These are phyloP conservation scores for Pyrrhura leucotis DNA, from an alignment of 2,797 vertebrate species.

Conservation along the genomic window DNA sequence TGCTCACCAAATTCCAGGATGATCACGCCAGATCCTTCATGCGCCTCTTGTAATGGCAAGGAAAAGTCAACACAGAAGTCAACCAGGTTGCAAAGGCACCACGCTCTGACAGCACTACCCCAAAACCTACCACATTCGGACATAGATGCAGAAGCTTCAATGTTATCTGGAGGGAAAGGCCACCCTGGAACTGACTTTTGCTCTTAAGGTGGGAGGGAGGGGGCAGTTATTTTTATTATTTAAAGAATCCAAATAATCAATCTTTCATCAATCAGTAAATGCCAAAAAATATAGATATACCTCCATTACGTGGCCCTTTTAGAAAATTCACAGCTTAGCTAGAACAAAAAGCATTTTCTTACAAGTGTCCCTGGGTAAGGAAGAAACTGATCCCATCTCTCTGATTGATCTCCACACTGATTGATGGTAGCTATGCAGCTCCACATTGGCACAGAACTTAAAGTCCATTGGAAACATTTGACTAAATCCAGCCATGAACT, in stretches of 20 bases:
- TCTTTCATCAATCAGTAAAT: background rate
- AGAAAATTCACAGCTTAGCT: constrained; percentile 65
- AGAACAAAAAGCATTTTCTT: constrained; percentile 3
- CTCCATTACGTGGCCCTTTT: constrained; percentile 4
- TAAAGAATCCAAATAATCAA: background rate
- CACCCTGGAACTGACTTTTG: background rate
- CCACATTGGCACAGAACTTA: background rate
- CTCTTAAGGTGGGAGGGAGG: background rate
- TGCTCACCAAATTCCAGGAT: background rate
- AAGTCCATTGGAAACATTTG: background rate
- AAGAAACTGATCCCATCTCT: background rate
- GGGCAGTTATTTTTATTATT: background rate
- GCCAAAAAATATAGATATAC: constrained; percentile 55
- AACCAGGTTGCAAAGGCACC: background rate
- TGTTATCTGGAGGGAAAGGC: background rate
- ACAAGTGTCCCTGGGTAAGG: background rate
- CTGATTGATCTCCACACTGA: background rate
- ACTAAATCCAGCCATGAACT: background rate
- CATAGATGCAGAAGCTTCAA: background rate
- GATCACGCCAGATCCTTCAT: background rate
- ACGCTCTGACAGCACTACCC: background rate
- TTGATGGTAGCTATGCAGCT: background rate
- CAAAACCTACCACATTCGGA: background rate
- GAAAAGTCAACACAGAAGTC: background rate
- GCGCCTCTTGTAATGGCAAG: background rate